Conservation (phyloP, 2,113 vertebrate species). For the Tachycineta bicolor region DNA sequence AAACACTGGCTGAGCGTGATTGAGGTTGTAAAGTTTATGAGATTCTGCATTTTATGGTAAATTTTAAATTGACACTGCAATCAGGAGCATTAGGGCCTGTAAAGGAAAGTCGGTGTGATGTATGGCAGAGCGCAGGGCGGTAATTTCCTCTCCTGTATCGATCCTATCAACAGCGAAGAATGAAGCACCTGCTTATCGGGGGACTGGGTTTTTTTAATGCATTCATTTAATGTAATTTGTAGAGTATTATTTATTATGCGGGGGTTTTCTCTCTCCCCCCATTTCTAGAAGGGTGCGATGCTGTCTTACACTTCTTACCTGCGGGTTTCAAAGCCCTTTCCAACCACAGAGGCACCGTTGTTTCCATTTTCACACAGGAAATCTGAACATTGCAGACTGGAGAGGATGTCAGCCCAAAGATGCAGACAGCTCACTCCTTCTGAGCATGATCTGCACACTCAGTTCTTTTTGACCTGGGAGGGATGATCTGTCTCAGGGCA, state of each 20-base stretch:
- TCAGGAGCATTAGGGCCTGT: slow-evolving; percentile 6
- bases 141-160: slow-evolving; percentile 43
- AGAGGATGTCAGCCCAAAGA: neutral
- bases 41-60: slow-evolving; percentile 15
- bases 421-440: neutral
- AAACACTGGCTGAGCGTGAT: neutral
- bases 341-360: neutral
- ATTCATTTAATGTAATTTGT: neutral
- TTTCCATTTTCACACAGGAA: slow-evolving; percentile 16
- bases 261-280: neutral
- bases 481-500: neutral
- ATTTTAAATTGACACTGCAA: slow-evolving; percentile 49
- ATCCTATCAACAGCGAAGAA: slow-evolving; percentile 26
- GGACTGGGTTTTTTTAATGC: neutral
- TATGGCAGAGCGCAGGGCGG: slow-evolving; percentile 19
- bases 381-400: neutral
- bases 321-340: neutral
- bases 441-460: neutral
- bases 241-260: neutral
- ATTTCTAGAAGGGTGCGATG: rapidly evolving
- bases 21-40: slow-evolving; percentile 47
- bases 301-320: neutral
- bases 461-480: neutral
- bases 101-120: neutral
- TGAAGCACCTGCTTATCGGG: slow-evolving; percentile 35